These are phyloP conservation scores for Parasteatoda lunata DNA, from an alignment of 2,888 invertebrate species.

Conservation along the genomic window DNA sequence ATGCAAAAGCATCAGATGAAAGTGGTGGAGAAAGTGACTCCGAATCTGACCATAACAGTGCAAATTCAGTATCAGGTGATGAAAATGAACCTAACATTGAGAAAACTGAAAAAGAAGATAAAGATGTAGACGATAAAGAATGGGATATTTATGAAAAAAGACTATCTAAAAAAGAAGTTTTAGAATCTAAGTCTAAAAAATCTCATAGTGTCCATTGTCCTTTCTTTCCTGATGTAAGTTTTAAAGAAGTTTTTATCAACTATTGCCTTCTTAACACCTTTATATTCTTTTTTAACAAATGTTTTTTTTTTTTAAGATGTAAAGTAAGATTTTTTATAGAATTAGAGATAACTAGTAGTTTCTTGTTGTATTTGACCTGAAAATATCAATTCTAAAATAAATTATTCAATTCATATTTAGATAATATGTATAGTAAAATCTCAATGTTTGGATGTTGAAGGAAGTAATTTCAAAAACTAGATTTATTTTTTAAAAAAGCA, in stretches of 20 bases:
- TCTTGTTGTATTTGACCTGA: not conserved
- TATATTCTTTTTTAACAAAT: not conserved
- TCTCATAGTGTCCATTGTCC: slow-evolving; percentile 99
- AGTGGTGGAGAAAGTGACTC: slow-evolving; percentile 33
- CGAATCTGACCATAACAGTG: slow-evolving; percentile 36
- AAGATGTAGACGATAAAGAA: slow-evolving; percentile 82
- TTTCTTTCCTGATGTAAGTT: slow-evolving; percentile 87
- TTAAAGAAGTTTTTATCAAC: not conserved
- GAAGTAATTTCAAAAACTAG: too few species aligned
- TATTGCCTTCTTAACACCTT: too few species aligned
- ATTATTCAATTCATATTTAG: not conserved
- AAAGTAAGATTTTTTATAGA: not conserved
- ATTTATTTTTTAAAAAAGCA: too few species aligned
- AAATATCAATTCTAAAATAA: not conserved
- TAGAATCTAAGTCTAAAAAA: slow-evolving; percentile 93
- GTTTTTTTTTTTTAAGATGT: not conserved
- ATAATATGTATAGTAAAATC: not conserved
- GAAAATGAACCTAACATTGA: not conserved
- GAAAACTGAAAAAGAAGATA: slow-evolving; percentile 32
- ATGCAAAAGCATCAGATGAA: slow-evolving; percentile 62
- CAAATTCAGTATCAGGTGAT: slow-evolving; percentile 29
- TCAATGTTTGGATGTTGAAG: too few species aligned
- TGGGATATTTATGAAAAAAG: slow-evolving; percentile 95
- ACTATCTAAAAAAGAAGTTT: slow-evolving; percentile 84
- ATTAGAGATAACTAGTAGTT: not conserved